A percentile compares a stretch with the other conserved stretches of the same genome.
Evolutionary conservation across 2,113 vertebrate species (phyloP).

Genomic region (Myrmophylax atrothorax): DNA sequence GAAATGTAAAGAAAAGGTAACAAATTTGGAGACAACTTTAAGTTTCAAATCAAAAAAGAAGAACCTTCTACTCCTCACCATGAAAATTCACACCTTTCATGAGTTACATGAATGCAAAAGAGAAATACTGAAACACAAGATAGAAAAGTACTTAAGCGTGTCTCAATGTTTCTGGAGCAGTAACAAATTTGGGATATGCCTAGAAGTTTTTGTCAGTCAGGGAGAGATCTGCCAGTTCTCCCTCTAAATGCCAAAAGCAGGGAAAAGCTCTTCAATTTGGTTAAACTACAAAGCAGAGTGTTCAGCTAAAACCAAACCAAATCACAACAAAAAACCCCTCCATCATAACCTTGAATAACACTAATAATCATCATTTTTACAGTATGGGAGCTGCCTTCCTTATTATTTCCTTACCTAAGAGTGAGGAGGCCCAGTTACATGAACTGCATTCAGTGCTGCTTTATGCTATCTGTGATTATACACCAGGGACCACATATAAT

Average conservation of each 20-base stretch:
- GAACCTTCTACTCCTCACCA: neutral
- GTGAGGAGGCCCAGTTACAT: neutral
- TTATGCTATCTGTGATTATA: neutral
- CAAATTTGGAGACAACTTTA: neutral
- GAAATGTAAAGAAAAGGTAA: neutral
- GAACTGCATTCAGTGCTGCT: neutral
- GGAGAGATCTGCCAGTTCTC: neutral
- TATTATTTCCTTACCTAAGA: neutral
- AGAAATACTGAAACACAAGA: neutral
- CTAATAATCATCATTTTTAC: neutral
- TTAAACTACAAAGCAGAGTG: neutral
- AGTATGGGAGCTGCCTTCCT: neutral
- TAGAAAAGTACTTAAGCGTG: neutral
- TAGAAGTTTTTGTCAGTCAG: neutral
- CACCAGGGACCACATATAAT: neutral
- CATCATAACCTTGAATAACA: neutral
- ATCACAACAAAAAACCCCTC: neutral
- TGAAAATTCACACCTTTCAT: fast-evolving
- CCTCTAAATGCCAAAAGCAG: neutral
- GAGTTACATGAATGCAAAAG: neutral
- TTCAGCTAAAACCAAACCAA: neutral
- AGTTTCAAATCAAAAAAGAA: neutral
- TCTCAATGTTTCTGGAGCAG: neutral
- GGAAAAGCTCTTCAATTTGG: neutral
- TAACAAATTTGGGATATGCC: neutral